phyloP scores from a whole-genome alignment of 2,113 vertebrate genomes.

The Synchiropus splendidus region DNA sequence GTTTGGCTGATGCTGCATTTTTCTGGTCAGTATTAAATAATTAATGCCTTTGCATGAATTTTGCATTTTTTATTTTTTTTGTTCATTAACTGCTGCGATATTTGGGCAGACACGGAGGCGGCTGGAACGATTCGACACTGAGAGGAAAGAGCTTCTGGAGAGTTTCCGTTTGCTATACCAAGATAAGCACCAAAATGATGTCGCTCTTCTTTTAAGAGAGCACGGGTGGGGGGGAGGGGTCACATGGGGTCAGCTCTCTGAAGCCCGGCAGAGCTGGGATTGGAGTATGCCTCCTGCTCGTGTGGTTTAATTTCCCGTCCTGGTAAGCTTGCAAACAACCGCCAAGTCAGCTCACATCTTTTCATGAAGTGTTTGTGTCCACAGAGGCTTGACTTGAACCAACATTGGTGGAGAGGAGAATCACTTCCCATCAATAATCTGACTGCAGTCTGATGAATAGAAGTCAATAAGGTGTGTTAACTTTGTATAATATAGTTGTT shows the following conservation, averaged over 20 bases:
- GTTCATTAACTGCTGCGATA: slow-evolving; percentile 36
- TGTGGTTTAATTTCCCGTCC: slow-evolving; percentile 25
- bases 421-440: too few species aligned
- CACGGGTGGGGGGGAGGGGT: slow-evolving; percentile 26
- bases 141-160: too few species aligned
- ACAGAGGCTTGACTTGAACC: too few species aligned
- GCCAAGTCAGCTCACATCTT: slow-evolving; percentile 42
- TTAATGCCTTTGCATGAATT: slow-evolving; percentile 50
- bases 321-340: slow-evolving; percentile 31
- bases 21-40: slow-evolving; percentile 53
- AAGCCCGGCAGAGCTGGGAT: slow-evolving; percentile 19
- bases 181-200: slow-evolving; percentile 24
- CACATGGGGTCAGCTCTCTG: slow-evolving; percentile 29
- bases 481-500: too few species aligned
- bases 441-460: too few species aligned
- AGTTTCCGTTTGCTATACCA: too few species aligned
- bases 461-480: too few species aligned
- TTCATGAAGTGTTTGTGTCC: slow-evolving; percentile 23
- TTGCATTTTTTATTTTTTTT: slow-evolving; percentile 51
- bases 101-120: slow-evolving; percentile 6
- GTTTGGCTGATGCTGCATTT: slow-evolving; percentile 30
- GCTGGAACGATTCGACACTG: not conserved
- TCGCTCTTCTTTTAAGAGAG: slow-evolving; percentile 28
- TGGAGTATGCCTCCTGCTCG: slow-evolving; percentile 21
- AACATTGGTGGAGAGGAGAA: too few species aligned